Evolutionary conservation across 2,888 invertebrate genomes (phyloP).

Genomic region (Nymphalis c-album): DNA sequence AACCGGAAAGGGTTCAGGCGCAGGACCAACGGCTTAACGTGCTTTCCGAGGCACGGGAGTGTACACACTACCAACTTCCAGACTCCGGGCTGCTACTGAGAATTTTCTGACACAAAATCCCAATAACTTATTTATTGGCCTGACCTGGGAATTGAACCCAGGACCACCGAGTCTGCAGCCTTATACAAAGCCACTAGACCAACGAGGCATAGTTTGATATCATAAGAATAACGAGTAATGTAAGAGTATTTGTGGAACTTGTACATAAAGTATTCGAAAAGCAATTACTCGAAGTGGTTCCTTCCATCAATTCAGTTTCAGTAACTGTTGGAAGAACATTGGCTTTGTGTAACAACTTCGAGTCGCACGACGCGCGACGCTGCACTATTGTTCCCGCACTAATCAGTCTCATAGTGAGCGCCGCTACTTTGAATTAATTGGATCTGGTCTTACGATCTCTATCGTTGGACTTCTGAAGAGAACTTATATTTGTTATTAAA

Average conservation of each 20-base stretch:
- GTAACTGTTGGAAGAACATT: background rate
- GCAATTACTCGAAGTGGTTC: slow-evolving; percentile 6
- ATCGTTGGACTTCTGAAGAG: background rate
- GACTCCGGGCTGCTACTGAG: too few relatives aligned
- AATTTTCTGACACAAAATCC: too few relatives aligned
- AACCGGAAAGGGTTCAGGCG: too few relatives aligned
- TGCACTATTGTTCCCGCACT: background rate
- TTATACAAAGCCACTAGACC: too few relatives aligned
- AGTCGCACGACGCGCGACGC: background rate
- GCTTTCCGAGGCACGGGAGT: too few relatives aligned
- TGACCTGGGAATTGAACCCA: too few relatives aligned
- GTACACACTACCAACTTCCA: too few relatives aligned
- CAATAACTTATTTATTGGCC: too few relatives aligned
- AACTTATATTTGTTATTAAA: background rate
- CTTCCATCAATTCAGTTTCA: background rate
- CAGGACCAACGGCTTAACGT: too few relatives aligned
- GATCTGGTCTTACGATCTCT: background rate
- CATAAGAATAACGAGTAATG: too few relatives aligned
- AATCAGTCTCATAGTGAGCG: background rate
- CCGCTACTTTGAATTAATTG: background rate
- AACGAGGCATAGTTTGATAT: too few relatives aligned
- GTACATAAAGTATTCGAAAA: slow-evolving; percentile 1
- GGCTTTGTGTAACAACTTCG: background rate
- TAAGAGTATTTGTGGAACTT: background rate
- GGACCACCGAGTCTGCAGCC: too few relatives aligned